A percentile compares a stretch with the other conserved stretches of the same genome.
Conservation (phyloP, 2,113 vertebrate species). For the Channa argus region DNA sequence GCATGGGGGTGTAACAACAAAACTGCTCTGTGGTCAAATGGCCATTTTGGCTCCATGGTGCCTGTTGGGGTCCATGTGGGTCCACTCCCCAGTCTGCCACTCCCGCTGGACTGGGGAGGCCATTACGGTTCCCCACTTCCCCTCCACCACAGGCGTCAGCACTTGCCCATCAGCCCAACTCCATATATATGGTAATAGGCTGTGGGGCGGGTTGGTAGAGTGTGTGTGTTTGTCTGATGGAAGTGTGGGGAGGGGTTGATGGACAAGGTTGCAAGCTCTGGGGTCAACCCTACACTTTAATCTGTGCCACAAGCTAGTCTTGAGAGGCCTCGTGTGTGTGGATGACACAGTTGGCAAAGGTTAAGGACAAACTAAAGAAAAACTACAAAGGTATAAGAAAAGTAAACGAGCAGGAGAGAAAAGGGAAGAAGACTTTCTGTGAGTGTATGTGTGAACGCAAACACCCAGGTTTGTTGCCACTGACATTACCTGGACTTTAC, state of each 20-base stretch:
- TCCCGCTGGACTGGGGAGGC: slow-evolving; percentile 58
- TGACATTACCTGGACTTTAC: too few species aligned
- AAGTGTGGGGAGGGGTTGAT: slow-evolving; percentile 39
- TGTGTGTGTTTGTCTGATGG: slow-evolving; percentile 32
- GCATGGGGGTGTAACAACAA: slow-evolving; percentile 8
- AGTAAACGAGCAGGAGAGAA: neutral
- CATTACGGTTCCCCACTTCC: slow-evolving; percentile 52
- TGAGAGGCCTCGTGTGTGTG: too few species aligned
- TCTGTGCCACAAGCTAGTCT: slow-evolving; percentile 13
- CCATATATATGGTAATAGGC: slow-evolving; percentile 84
- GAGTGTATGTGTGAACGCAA: too few species aligned
- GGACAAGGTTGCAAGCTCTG: slow-evolving; percentile 32
- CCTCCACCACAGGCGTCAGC: slow-evolving; percentile 55
- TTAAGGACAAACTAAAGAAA: neutral
- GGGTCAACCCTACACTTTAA: slow-evolving; percentile 48
- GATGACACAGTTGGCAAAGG: neutral
- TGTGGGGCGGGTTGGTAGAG: slow-evolving; percentile 29
- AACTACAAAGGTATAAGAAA: neutral
- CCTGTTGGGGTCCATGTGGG: slow-evolving; percentile 36
- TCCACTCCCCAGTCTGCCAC: slow-evolving; percentile 45
- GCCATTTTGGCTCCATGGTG: slow-evolving; percentile 52
- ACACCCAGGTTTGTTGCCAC: too few species aligned
- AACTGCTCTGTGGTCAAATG: slow-evolving; percentile 41
- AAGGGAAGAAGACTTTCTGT: too few species aligned
- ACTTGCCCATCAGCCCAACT: slow-evolving; percentile 61